Base-by-base conservation (phyloP, 2,888 invertebrate genomes). In the Ectropis crepuscularia region DNA sequence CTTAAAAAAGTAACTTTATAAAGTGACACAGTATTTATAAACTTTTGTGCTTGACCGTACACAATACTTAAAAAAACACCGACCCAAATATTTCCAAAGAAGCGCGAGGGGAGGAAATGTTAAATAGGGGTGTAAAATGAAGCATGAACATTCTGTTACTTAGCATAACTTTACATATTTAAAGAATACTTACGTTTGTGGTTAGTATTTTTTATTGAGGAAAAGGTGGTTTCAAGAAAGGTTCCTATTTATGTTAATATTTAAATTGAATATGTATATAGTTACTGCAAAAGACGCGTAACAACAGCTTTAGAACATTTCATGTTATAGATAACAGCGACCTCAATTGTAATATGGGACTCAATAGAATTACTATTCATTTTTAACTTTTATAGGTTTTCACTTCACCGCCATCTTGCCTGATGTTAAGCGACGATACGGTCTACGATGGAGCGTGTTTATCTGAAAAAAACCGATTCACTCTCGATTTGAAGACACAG, bases 81-180 rank as follows among this genome's bases (percentile, higher is more conserved):
- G 71, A 64, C 71, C 67, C 67, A 60, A 71, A 69, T 67, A 67
- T 67, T 67, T 71, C 63, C 62, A 68, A 68, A 71, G 69, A 67
- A 71, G 65, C 63, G 57, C 61, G 59, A 54, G 62, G 65, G 59
- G 65, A 63, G 66, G 68, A 68, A 68, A 71, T 71, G 69, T 69
- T 61, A 57, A 65, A 68, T 65, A 65, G 58, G 68, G 66, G 65
- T 66, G 70, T 66, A 70, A 70, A 69, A 69, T 66, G 69, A 63
- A 69, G 59, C 67, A 61, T 49, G 65, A 69, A 66, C 61, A 67
- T 72, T 69, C 64, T 67, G 67, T 67, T 66, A 69, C 66, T 72
- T 70, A 68, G 66, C 72, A 72, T 72, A 72, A 67, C 61, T 72
- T 72, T 69, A 63, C 72, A 72, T 72, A 68, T 69, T 68, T 66